Percentiles rank a stretch among this genome's conserved stretches.
phyloP scores from a whole-genome alignment of 2,113 vertebrate genomes.

The Todiramphus chloris region DNA sequence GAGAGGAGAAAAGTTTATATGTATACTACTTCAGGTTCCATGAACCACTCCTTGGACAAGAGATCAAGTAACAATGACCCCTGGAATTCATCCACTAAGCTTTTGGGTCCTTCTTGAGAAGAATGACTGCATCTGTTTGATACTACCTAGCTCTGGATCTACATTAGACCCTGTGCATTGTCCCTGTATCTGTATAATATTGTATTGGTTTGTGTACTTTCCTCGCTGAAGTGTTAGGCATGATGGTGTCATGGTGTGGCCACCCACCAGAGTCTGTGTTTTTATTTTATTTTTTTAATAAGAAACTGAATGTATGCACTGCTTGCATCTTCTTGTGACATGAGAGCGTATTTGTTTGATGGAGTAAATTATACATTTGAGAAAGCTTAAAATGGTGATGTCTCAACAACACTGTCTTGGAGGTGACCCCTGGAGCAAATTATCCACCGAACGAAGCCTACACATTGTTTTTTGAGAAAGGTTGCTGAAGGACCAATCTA shows the following conservation, averaged over 20 bases:
- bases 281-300: not conserved
- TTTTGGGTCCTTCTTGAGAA: not conserved
- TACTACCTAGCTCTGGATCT: not conserved
- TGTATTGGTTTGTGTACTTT: not conserved
- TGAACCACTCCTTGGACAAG: not conserved
- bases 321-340: not conserved
- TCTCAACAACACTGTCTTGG: not conserved
- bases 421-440: not conserved
- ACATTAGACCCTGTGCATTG: fast-evolving
- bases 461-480: not conserved
- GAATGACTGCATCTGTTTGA: not conserved
- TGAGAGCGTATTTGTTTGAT: not conserved
- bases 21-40: not conserved
- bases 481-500: not conserved
- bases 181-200: not conserved
- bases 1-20: not conserved
- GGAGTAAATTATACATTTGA: not conserved
- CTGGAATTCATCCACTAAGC: not conserved
- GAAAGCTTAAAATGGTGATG: not conserved
- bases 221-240: not conserved
- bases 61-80: not conserved
- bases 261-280: not conserved
- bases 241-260: not conserved
- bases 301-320: not conserved
- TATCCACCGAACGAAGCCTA: not conserved